phyloP scores from a whole-genome alignment of 2,113 vertebrate genomes.

The Coreoperca whiteheadi region DNA sequence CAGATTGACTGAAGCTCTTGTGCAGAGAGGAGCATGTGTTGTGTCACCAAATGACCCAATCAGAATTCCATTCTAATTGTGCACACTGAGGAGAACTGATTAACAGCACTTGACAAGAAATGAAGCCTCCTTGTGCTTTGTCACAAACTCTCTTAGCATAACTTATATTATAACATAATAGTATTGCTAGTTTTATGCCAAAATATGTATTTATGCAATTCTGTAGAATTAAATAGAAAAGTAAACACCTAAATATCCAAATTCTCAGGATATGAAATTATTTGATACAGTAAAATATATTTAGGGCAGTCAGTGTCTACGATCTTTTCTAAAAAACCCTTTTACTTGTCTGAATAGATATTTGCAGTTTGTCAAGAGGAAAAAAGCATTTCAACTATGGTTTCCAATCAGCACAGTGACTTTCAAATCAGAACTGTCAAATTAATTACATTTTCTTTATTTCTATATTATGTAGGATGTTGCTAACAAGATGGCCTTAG shows the following conservation, averaged over 20 bases:
- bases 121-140: background rate
- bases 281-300: background rate
- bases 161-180: too few species aligned
- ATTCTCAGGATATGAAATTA: background rate
- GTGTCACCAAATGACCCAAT: conserved; percentile 45
- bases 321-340: too few species aligned
- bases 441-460: background rate
- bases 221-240: too few species aligned
- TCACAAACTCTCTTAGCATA: background rate
- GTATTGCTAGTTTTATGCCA: too few species aligned
- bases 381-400: background rate
- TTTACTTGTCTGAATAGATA: too few species aligned
- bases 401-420: background rate
- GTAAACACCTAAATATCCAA: background rate
- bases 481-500: conserved; percentile 93
- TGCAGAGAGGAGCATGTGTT: conserved; percentile 50
- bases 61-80: conserved; percentile 1
- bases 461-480: conserved; percentile 86
- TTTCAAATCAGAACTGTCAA: background rate
- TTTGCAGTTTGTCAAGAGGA: too few species aligned
- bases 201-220: too few species aligned
- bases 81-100: background rate
- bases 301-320: background rate
- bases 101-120: background rate
- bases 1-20: conserved; percentile 46